A percentile compares a stretch with the other conserved stretches of the same genome.
Evolutionary conservation across 2,797 vertebrate genomes (phyloP).

Genomic region (Sebastes matsubarae): DNA sequence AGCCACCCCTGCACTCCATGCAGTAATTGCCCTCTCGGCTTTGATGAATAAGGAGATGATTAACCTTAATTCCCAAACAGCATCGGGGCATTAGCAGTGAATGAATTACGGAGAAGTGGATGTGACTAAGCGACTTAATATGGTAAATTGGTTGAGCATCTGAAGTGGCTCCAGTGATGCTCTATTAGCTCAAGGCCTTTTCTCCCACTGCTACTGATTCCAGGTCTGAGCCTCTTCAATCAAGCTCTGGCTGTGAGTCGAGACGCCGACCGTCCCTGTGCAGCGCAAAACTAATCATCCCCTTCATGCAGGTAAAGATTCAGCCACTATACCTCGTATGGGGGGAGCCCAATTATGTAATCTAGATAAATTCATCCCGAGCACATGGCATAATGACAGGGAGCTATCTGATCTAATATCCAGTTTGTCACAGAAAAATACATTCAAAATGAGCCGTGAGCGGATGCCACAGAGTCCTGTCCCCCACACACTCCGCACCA

Average conservation of each 20-base stretch:
- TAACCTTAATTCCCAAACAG: conserved; percentile 94
- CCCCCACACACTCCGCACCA: conserved; percentile 46
- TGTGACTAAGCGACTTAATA: conserved; percentile 91
- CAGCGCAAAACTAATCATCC: conserved; percentile 57
- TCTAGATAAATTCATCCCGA: conserved; percentile 43
- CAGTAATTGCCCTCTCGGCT: conserved; percentile 90
- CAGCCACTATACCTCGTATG: conserved; percentile 29
- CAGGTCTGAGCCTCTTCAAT: conserved; percentile 60
- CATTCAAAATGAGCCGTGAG: conserved; percentile 19
- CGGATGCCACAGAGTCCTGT: conserved; percentile 29
- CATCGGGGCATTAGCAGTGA: conserved; percentile 90
- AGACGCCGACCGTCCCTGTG: conserved; percentile 41
- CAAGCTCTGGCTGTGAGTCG: conserved; percentile 48
- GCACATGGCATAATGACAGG: conserved; percentile 37
- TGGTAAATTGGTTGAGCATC: conserved; percentile 86
- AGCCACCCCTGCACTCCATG: conserved; percentile 81
- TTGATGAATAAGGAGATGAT: conserved; percentile 93
- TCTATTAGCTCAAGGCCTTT: conserved; percentile 73
- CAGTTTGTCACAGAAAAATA: conserved; percentile 31
- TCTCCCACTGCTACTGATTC: conserved; percentile 61
- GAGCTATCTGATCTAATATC: conserved; percentile 44
- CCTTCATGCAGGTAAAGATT: conserved; percentile 63
- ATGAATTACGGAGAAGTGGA: conserved; percentile 90
- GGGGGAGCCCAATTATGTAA: conserved; percentile 62
- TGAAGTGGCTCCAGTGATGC: conserved; percentile 73